phyloP scores from a whole-genome alignment of 2,797 vertebrate species.

The Takifugu rubripes region DNA sequence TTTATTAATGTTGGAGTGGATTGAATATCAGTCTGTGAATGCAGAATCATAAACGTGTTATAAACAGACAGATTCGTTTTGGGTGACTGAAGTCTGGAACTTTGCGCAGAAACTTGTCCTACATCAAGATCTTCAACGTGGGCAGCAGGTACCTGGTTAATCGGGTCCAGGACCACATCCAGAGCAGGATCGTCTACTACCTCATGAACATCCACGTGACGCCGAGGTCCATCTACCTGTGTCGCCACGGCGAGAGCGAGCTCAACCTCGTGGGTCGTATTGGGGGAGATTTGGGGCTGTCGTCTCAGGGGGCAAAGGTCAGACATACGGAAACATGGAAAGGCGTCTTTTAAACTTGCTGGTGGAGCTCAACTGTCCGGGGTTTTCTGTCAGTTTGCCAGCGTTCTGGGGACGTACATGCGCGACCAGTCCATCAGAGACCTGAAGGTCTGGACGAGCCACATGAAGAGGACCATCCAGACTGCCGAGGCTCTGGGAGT shows the following conservation, averaged over 20 bases:
- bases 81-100: background rate
- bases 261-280: conserved; percentile 87
- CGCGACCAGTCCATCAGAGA: conserved; percentile 78
- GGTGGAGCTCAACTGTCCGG: background rate
- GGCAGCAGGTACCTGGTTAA: conserved; percentile 88
- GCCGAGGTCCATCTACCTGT: conserved; percentile 86
- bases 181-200: conserved; percentile 91
- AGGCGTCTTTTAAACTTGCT: background rate
- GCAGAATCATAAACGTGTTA: too few relatives aligned
- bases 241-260: conserved; percentile 89
- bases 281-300: conserved; percentile 85
- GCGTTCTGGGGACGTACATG: conserved; percentile 78
- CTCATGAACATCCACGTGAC: conserved; percentile 95
- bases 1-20: too few relatives aligned
- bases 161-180: conserved; percentile 88
- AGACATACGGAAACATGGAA: background rate
- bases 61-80: background rate
- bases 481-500: conserved; percentile 84
- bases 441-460: conserved; percentile 92
- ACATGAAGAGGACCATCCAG: conserved; percentile 91
- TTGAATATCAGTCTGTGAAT: too few relatives aligned
- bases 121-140: conserved; percentile 94
- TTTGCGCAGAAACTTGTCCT: conserved; percentile 80
- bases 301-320: conserved; percentile 76
- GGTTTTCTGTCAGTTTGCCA: conserved; percentile 73